These are phyloP conservation scores for Oncopeltus fasciatus DNA, from an alignment of 1,140 invertebrate species.

Conservation along the genomic window DNA sequence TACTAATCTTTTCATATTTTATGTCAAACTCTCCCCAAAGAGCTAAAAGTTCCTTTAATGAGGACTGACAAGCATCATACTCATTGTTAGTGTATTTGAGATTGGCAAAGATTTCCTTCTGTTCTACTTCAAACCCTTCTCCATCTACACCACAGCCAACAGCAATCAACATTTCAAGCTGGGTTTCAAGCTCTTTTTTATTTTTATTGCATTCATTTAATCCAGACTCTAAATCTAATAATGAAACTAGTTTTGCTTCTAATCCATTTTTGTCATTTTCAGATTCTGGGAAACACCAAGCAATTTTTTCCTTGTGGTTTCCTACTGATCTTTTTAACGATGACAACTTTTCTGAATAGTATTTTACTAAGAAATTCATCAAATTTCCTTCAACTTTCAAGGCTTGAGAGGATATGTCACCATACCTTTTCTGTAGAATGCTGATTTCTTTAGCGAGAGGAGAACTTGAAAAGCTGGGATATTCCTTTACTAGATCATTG, in stretches of 20 bases:
- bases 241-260: slow-evolving; percentile 73
- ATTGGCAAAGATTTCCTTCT: slow-evolving; percentile 47
- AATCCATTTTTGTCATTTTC: slow-evolving; percentile 79
- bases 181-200: slow-evolving; percentile 48
- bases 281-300: slow-evolving; percentile 80
- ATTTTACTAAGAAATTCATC: slow-evolving; percentile 68
- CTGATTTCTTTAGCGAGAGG: slow-evolving; percentile 58
- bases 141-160: slow-evolving; percentile 52
- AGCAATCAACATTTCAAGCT: slow-evolving; percentile 45
- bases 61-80: slow-evolving; percentile 49
- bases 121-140: slow-evolving; percentile 43
- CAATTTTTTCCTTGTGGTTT: slow-evolving; percentile 70
- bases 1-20: slow-evolving; percentile 47
- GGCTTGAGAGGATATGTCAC: slow-evolving; percentile 53
- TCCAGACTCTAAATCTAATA: slow-evolving; percentile 59
- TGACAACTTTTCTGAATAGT: slow-evolving; percentile 69
- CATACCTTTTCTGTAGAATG: slow-evolving; percentile 59
- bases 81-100: slow-evolving; percentile 49
- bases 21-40: slow-evolving; percentile 68
- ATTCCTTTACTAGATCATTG: slow-evolving; percentile 53
- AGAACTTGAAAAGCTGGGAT: slow-evolving; percentile 63
- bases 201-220: slow-evolving; percentile 50
- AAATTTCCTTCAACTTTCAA: slow-evolving; percentile 70
- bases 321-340: slow-evolving; percentile 63
- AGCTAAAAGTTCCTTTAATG: slow-evolving; percentile 54